Evolutionary conservation across 2,888 invertebrate genomes (phyloP), one percentile per base, ranked within the genome.

Genomic region (Merodon equestris): DNA sequence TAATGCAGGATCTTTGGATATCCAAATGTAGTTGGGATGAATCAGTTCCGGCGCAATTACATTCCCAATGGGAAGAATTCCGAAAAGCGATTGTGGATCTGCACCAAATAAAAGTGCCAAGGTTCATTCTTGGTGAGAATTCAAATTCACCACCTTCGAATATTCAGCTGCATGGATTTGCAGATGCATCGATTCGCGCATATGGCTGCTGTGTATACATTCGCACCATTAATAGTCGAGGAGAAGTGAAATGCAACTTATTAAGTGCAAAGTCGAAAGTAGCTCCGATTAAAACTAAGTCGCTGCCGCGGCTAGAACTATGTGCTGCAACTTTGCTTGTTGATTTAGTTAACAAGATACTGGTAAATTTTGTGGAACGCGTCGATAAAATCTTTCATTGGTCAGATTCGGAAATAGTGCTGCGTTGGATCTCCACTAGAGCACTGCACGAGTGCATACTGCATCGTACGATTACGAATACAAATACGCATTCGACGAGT

Each of bases 261-360:
- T 13, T 81, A 1, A 19, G 47, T 9, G 60, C 81, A 0, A 81
- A 76, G 36, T 70, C 76, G 1, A 58, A 56, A 19, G 61, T 82
- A 9, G 72, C 79, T 0, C 82, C 76, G 2, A 27, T 64, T 4
- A 75, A 58, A 19, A 53, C 83, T 1, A 42, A 45, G 19, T 74
- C 85, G 1, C 48, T 86, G 17, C 85, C 86, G 9, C 18, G 82
- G 10, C 56, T 86, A 9, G 85, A 86, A 57, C 71, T 86, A 0
- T 83, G 83, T 44, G 84, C 75, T n/a, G 85, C 85, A 3, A 40
- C 83, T 2, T 51, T 85, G 12, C 48, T 84, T 5, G 57, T 84
- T 9, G 57, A 82, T 44, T 71, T 85, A 12, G 9, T 81, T 10
- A 34, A 38, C 1, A 61, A 61, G 12, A 74, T 83, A 0, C 44